Percentiles rank a stretch among this genome's conserved stretches.
These are phyloP conservation scores for Diprion similis DNA, from an alignment of 1,140 invertebrate genomes.

Conservation along the genomic window DNA sequence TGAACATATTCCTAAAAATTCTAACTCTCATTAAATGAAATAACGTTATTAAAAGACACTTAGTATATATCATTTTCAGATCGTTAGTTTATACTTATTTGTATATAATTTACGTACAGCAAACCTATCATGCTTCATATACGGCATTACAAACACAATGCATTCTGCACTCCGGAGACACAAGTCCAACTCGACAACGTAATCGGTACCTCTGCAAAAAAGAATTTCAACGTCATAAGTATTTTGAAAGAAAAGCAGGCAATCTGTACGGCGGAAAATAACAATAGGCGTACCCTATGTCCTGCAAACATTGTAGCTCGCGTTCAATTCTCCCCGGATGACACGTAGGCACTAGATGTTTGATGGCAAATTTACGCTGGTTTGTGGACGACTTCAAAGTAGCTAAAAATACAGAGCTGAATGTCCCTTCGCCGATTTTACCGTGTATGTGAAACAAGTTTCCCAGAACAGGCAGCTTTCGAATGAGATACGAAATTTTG, in stretches of 20 bases:
- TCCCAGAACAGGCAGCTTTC: slow-evolving; percentile 67
- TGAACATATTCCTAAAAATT: slow-evolving; percentile 76
- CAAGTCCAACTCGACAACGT: slow-evolving; percentile 83
- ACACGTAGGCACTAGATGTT: slow-evolving; percentile 83
- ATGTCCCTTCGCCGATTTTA: slow-evolving; percentile 82
- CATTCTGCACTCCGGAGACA: slow-evolving; percentile 81
- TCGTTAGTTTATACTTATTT: not conserved
- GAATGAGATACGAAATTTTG: slow-evolving; percentile 51
- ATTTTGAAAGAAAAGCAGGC: slow-evolving; percentile 7
- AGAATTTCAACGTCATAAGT: slow-evolving; percentile 17
- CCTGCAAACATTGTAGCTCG: slow-evolving; percentile 79
- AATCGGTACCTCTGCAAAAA: slow-evolving; percentile 75
- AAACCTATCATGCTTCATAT: slow-evolving; percentile 83
- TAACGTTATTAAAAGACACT: not conserved
- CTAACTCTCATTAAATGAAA: slow-evolving; percentile 23
- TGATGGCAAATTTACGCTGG: slow-evolving; percentile 75
- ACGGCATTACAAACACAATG: slow-evolving; percentile 91
- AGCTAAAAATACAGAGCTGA: slow-evolving; percentile 82
- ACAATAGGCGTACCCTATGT: slow-evolving; percentile 73
- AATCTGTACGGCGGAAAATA: not conserved
- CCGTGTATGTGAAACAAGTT: slow-evolving; percentile 72
- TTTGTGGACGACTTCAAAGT: slow-evolving; percentile 66
- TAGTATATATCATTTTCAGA: not conserved
- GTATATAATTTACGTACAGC: slow-evolving; percentile 65
- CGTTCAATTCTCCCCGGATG: slow-evolving; percentile 78